Conservation (phyloP, 1,140 invertebrate genomes). For the Drosophila elegans region DNA sequence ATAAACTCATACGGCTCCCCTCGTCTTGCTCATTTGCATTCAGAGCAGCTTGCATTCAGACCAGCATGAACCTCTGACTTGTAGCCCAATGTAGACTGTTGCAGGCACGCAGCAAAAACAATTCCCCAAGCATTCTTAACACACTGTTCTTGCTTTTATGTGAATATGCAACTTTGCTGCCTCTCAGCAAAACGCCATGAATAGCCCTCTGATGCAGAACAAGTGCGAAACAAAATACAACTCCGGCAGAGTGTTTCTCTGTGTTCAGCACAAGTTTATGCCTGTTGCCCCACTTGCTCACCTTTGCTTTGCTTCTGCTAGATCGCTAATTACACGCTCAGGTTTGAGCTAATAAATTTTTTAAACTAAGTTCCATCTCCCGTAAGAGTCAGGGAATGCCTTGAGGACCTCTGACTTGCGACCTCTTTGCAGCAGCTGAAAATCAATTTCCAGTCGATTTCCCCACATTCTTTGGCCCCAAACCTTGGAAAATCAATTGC, state of each 20-base stretch:
- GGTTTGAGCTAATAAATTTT: slow-evolving; percentile 36
- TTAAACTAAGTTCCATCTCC: slow-evolving; percentile 23
- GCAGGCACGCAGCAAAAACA: slow-evolving; percentile 17
- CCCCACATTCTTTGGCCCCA: slow-evolving; percentile 4
- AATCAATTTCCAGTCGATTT: slow-evolving; percentile 72
- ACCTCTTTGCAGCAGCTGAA: slow-evolving; percentile 37
- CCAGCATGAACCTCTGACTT: neutral
- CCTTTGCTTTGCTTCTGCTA: neutral
- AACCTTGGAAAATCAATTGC: slow-evolving; percentile 29
- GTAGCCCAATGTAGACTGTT: slow-evolving; percentile 20
- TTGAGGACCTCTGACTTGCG: neutral
- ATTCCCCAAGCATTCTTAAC: slow-evolving; percentile 18
- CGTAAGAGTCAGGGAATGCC: slow-evolving; percentile 26
- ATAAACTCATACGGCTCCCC: slow-evolving; percentile 1
- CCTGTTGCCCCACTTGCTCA: neutral
- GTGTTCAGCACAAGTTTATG: slow-evolving; percentile 25
- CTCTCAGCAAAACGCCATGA: slow-evolving; percentile 38
- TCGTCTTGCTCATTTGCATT: neutral
- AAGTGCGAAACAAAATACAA: slow-evolving; percentile 33
- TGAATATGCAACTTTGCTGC: slow-evolving; percentile 32
- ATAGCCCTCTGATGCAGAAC: slow-evolving; percentile 31
- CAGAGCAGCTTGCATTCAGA: neutral
- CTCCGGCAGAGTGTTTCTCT: slow-evolving; percentile 14
- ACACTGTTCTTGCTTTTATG: slow-evolving; percentile 4
- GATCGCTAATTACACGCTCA: slow-evolving; percentile 32